Conservation (phyloP, 2,113 vertebrate species). For the Scatophagus argus region DNA sequence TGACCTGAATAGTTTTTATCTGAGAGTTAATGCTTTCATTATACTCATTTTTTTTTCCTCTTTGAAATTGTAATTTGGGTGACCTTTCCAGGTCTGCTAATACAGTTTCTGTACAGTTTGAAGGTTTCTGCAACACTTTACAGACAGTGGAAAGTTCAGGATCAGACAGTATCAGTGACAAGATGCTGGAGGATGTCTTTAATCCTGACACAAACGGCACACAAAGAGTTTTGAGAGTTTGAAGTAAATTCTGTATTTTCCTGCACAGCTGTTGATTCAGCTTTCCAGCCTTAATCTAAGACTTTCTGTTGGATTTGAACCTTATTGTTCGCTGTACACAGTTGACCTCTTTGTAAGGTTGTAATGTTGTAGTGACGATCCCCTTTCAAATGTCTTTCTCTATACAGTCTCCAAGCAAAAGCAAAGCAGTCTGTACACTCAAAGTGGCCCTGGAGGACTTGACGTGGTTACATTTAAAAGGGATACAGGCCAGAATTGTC, state of each 20-base stretch:
- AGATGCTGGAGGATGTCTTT: not conserved
- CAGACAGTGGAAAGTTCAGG: not conserved
- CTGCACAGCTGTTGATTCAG: not conserved
- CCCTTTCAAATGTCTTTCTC: not conserved
- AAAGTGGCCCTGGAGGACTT: not conserved
- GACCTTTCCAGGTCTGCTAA: not conserved
- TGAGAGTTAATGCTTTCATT: not conserved
- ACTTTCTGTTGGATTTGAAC: not conserved
- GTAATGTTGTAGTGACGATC: too few species aligned
- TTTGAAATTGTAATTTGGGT: not conserved
- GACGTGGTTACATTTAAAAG: not conserved
- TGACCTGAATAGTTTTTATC: slow-evolving; percentile 16
- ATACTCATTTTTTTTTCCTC: not conserved
- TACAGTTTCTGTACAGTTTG: not conserved
- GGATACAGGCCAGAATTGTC: not conserved
- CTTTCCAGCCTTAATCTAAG: not conserved
- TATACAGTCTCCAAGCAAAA: not conserved
- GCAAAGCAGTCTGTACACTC: not conserved
- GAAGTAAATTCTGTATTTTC: too few species aligned
- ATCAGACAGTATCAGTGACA: not conserved
- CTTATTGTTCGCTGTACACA: not conserved
- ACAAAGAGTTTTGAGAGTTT: too few species aligned
- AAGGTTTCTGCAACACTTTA: not conserved
- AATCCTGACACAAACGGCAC: not conserved
- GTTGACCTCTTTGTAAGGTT: not conserved